Evolutionary conservation across 1,140 invertebrate species (phyloP).

Genomic region (Drosophila gunungcola): DNA sequence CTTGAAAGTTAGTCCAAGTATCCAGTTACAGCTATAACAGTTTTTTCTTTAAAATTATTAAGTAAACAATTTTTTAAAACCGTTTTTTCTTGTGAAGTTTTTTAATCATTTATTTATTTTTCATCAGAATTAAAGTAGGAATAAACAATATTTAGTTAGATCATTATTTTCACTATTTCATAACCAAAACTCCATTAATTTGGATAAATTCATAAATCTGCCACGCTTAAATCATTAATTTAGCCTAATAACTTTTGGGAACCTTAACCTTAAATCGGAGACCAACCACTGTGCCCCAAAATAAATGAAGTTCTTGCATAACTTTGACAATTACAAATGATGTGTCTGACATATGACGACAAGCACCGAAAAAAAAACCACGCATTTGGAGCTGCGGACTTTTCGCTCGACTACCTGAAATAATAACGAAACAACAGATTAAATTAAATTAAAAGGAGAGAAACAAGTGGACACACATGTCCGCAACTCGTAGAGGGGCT

Average conservation of each 20-base stretch:
- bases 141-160: background rate
- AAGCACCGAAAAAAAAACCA: conserved; percentile 24
- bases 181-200: conserved; percentile 2
- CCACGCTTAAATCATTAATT: conserved; percentile 17
- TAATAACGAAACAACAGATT: conserved; percentile 53
- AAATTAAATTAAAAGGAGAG: conserved; percentile 51
- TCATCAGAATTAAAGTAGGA: background rate
- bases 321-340: conserved; percentile 71
- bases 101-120: background rate
- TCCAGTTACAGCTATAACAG: no score
- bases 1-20: no score
- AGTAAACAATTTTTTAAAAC: no score
- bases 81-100: background rate
- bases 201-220: background rate
- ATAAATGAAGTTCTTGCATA: conserved; percentile 61
- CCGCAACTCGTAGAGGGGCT: conserved; percentile 8
- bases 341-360: conserved; percentile 56
- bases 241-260: conserved; percentile 5
- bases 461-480: conserved; percentile 53
- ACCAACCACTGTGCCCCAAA: conserved; percentile 39
- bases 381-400: conserved; percentile 23
- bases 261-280: conserved; percentile 19
- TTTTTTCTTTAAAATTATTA: no score
- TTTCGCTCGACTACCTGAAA: conserved; percentile 47
- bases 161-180: background rate